phyloP scores from a whole-genome alignment of 2,797 vertebrate species.

The Enteromius unitaeniatus region DNA sequence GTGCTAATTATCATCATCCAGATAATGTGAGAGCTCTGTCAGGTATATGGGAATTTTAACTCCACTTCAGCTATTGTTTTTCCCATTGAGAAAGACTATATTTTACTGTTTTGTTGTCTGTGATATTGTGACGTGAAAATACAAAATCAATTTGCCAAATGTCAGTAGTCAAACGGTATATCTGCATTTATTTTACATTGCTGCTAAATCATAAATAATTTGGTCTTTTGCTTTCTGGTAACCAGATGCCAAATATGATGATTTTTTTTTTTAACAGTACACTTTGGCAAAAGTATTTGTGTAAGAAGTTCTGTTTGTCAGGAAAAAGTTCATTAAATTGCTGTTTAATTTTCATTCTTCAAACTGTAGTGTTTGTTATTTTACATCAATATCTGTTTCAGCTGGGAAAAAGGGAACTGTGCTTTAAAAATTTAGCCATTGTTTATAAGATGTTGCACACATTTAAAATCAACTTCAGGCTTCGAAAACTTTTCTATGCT shows the following conservation, averaged over 20 bases:
- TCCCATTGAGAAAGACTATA: neutral
- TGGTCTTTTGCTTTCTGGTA: neutral
- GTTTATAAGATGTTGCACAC: constrained; percentile 12
- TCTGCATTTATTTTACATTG: neutral
- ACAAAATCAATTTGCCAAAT: constrained; percentile 11
- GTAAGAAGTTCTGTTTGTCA: neutral
- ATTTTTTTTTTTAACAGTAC: neutral
- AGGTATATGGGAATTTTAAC: constrained; percentile 19
- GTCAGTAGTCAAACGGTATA: neutral
- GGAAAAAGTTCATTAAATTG: neutral
- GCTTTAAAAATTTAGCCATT: constrained; percentile 10
- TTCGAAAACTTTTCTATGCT: constrained; percentile 23
- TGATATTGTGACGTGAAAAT: neutral
- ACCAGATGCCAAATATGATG: constrained; percentile 15
- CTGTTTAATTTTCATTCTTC: constrained; percentile 8
- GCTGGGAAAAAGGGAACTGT: neutral
- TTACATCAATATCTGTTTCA: neutral
- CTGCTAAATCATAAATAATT: neutral
- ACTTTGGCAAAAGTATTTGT: neutral
- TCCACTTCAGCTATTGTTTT: neutral
- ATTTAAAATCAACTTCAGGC: constrained; percentile 9
- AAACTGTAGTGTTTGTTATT: constrained; percentile 18
- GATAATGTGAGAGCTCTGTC: constrained; percentile 20
- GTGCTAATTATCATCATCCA: constrained; percentile 13
- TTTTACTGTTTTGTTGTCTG: constrained; percentile 5